A percentile compares a stretch with the other conserved stretches of the same genome.
Evolutionary conservation across 2,113 vertebrate species (phyloP).

Genomic region (Spea multiplicata): DNA sequence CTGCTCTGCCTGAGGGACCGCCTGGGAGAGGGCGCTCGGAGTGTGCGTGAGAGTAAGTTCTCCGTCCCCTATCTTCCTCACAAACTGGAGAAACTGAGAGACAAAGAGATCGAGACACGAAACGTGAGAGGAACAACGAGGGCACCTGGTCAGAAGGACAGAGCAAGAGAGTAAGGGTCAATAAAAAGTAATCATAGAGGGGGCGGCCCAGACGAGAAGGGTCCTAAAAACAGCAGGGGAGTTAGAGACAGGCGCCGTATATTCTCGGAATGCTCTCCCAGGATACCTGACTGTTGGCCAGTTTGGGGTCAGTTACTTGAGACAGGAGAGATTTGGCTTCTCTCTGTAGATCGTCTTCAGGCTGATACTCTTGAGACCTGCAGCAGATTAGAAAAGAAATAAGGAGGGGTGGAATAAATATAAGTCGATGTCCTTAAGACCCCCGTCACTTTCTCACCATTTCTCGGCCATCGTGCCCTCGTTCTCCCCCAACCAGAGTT

Average conservation of each 20-base stretch:
- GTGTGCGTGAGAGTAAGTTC: conserved; percentile 84
- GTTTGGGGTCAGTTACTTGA: conserved; percentile 91
- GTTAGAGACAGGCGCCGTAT: neutral
- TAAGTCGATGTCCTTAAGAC: neutral
- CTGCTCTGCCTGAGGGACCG: conserved; percentile 83
- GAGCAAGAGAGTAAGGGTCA: neutral
- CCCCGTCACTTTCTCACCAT: conserved; percentile 65
- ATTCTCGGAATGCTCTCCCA: neutral
- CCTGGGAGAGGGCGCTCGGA: conserved; percentile 80
- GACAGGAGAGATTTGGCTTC: conserved; percentile 90
- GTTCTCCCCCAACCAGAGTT: conserved; percentile 90
- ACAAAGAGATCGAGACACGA: neutral
- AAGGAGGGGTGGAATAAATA: neutral
- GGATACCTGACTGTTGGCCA: conserved; percentile 91
- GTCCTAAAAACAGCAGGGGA: neutral
- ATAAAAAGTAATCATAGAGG: neutral
- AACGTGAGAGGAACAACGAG: neutral
- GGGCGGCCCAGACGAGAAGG: too few relatives aligned
- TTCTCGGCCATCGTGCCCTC: conserved; percentile 79
- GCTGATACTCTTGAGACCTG: conserved; percentile 90
- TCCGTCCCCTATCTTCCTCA: conserved; percentile 98
- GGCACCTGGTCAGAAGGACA: conserved; percentile 17
- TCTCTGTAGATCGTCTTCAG: conserved; percentile 85
- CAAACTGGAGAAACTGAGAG: conserved; percentile 97
- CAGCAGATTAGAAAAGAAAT: conserved; percentile 11